A percentile compares a stretch with the other conserved stretches of the same genome.
Evolutionary conservation across 2,113 vertebrate genomes (phyloP).

Genomic region (Ctenodactylus gundi): DNA sequence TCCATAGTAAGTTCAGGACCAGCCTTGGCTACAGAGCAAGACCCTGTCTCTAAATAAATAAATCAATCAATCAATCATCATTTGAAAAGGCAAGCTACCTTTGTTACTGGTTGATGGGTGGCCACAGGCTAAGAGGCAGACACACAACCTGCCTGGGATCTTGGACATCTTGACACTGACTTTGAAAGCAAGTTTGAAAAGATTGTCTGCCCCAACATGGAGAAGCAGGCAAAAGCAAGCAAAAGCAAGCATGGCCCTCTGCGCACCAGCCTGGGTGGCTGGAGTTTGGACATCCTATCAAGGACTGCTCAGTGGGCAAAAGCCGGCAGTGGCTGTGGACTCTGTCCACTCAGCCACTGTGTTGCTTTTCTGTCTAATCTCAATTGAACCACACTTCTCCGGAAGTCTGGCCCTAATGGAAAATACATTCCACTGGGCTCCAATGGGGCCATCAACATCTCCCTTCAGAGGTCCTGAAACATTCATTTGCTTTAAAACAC

Average conservation of each 20-base stretch:
- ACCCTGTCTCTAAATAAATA: too few species aligned
- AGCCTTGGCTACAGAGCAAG: too few species aligned
- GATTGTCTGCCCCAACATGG: background rate
- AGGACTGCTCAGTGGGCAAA: background rate
- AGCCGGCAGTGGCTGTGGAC: background rate
- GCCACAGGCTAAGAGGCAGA: accelerated
- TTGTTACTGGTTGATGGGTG: too few species aligned
- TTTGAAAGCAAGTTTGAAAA: background rate
- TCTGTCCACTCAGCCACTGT: background rate
- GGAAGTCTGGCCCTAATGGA: slow-evolving; percentile 38
- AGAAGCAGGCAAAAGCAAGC: background rate
- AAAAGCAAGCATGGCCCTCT: background rate
- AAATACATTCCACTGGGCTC: slow-evolving; percentile 63
- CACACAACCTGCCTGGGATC: background rate
- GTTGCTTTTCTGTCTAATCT: slow-evolving; percentile 57
- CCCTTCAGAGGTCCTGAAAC: slow-evolving; percentile 21
- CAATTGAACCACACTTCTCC: slow-evolving; percentile 49
- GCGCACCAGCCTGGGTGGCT: background rate
- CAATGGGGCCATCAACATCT: slow-evolving; percentile 46
- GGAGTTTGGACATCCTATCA: background rate
- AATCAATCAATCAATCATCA: too few species aligned
- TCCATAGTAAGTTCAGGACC: too few species aligned
- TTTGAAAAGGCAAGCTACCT: background rate
- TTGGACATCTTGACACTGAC: background rate
- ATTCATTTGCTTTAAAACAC: slow-evolving; percentile 61